Evolutionary conservation across 2,113 vertebrate genomes (phyloP), one percentile per base, ranked within the genome.

Genomic region (Baryphthengus martii): DNA sequence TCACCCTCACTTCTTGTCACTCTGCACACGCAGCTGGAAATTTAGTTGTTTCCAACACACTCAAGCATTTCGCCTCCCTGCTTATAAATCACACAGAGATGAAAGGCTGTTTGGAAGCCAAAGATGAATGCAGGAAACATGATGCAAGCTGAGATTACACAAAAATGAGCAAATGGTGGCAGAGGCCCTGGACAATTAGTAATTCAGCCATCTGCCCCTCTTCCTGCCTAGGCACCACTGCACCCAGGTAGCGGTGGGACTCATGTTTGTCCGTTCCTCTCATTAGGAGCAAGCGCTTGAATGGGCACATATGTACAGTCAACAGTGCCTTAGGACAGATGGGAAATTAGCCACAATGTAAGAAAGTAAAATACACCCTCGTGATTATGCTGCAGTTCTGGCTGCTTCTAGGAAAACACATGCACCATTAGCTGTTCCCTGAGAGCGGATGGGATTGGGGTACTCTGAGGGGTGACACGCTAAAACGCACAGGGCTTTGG

Each of bases 221-320:
- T 79, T 89, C 47, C 76, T 76, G 70, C 73, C 23, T 14, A 28
- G 58, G 23, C 68, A 73, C 19, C 50, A 85, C 74, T 13, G 52
- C 33, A 37, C 11, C 19, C 4, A 6, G 49, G 52, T 44, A 61
- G 50, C 0, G 2, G n/a, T n/a, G 42, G 39, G 50, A 49, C 52
- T 62, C 45, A 28, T 81, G 81, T 95, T 96, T 95, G 74, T 72
- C 71, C 3, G 5, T 45, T 83, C 40, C 39, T 40, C 74, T 96
- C 88, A 94, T 94, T 97, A 94, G 63, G 47, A 91, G 70, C 65
- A 84, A 73, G 74, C 9, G 58, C 73, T 66, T 77, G 66, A 94
- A 23, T 70, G 78, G 81, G 55, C 68, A 86, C 55, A 88, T 85
- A 44, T 26, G 84, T 49, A 94, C 21, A 49, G 88, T 94, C 91